Percentiles rank a stretch among this genome's conserved stretches.
Evolutionary conservation across 2,113 vertebrate species (phyloP).

Genomic region (Calyptomena viridis): DNA sequence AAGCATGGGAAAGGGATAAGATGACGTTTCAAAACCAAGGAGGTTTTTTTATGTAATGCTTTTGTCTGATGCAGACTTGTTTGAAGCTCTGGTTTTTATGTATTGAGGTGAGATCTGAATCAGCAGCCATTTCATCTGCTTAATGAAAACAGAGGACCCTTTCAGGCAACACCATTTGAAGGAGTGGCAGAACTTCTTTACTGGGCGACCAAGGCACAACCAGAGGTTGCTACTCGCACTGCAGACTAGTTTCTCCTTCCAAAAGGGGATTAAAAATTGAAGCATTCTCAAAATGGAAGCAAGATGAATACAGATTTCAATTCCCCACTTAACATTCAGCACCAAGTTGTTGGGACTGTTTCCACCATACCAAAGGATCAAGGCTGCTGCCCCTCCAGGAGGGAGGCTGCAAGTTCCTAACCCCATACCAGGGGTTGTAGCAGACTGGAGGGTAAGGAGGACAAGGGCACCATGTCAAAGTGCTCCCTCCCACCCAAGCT

Average conservation of each 20-base stretch:
- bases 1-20: constrained; percentile 16
- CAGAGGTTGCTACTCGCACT: neutral
- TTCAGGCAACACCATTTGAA: neutral
- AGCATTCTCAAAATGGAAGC: neutral
- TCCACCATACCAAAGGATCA: neutral
- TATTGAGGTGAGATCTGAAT: neutral
- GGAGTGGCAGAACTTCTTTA: neutral
- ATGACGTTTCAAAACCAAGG: constrained; percentile 1
- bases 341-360: neutral
- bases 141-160: neutral
- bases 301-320: neutral
- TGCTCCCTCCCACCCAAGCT: neutral
- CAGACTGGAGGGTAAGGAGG: too few species aligned
- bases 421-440: rapidly evolving
- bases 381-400: neutral
- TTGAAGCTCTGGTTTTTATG: neutral
- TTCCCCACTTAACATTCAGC: neutral
- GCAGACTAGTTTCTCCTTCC: neutral
- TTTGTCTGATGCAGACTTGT: neutral
- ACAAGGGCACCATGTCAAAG: too few species aligned
- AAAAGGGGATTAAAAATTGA: neutral
- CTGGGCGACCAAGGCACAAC: neutral
- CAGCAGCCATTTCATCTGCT: neutral
- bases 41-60: neutral
- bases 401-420: neutral